phyloP scores from a whole-genome alignment of 2,888 invertebrate genomes.

The Hartigia nigra region DNA sequence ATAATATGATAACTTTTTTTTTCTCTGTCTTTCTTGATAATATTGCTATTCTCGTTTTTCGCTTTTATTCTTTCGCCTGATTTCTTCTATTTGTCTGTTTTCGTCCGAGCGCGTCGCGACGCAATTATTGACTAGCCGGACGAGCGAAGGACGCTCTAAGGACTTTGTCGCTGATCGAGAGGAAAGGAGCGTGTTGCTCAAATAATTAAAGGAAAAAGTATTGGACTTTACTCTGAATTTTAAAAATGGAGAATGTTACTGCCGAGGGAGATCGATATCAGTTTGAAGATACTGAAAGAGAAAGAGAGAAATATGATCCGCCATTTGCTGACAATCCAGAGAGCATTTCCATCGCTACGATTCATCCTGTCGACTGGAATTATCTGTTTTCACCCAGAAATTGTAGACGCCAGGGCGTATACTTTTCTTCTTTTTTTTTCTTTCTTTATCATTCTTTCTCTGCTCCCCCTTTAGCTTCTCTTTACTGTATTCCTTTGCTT shows the following conservation, averaged over 20 bases:
- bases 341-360: not conserved
- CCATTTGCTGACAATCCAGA: not conserved
- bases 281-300: not conserved
- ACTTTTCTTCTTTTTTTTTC: not conserved
- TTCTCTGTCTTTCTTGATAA: not conserved
- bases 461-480: not conserved
- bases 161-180: not conserved
- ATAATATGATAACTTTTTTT: not conserved
- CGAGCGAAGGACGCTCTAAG: not conserved
- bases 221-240: not conserved
- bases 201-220: not conserved
- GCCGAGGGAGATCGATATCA: not conserved
- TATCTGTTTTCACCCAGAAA: not conserved
- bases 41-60: not conserved
- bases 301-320: not conserved
- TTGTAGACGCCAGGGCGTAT: not conserved
- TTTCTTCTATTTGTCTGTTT: not conserved
- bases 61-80: not conserved
- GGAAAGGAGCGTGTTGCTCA: not conserved
- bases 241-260: not conserved
- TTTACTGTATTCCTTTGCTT: not conserved
- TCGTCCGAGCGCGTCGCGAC: not conserved
- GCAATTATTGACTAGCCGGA: not conserved
- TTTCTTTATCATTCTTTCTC: not conserved
- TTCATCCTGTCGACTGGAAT: not conserved